Conservation (phyloP, 2,888 invertebrate species). For the Drosophila barbarae region DNA sequence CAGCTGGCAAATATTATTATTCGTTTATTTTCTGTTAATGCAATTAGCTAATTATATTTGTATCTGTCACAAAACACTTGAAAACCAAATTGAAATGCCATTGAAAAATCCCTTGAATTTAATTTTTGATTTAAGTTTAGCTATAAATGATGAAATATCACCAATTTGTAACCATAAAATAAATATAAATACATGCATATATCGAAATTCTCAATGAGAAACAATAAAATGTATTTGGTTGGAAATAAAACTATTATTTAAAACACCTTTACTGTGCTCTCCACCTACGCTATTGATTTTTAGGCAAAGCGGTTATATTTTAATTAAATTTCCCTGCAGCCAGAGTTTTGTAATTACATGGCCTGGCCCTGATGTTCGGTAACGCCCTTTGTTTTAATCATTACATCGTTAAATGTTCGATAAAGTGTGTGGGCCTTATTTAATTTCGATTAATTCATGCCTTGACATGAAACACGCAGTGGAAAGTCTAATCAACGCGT, state of each 20-base stretch:
- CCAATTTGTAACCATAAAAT: conserved; percentile 26
- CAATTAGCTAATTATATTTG: conserved; percentile 51
- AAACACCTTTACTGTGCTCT: conserved; percentile 1
- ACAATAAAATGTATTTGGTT: conserved; percentile 31
- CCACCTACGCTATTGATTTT: conserved; percentile 12
- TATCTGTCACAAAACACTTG: conserved; percentile 17
- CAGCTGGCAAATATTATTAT: conserved; percentile 34
- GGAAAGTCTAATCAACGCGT: conserved; percentile 36
- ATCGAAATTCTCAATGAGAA: conserved; percentile 35
- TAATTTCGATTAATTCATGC: conserved; percentile 44
- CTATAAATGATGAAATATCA: conserved; percentile 5
- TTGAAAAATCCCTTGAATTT: conserved; percentile 3
- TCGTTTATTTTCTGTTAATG: conserved; percentile 32
- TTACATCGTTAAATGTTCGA: conserved; percentile 52
- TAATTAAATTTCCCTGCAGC: conserved; percentile 52
- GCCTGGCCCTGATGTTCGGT: conserved; percentile 8
- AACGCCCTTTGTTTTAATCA: conserved; percentile 28
- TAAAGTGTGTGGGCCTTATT: conserved; percentile 38
- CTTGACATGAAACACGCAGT: conserved; percentile 8
- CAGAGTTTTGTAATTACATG: conserved; percentile 38
- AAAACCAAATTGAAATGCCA: conserved; percentile 14
- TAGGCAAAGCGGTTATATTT: conserved; percentile 19
- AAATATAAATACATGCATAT: conserved; percentile 14
- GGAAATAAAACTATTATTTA: conserved; percentile 16
- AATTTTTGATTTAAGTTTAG: conserved; percentile 13